Evolutionary conservation across 2,888 invertebrate species (phyloP).

Genomic region (Drosophila mettleri): DNA sequence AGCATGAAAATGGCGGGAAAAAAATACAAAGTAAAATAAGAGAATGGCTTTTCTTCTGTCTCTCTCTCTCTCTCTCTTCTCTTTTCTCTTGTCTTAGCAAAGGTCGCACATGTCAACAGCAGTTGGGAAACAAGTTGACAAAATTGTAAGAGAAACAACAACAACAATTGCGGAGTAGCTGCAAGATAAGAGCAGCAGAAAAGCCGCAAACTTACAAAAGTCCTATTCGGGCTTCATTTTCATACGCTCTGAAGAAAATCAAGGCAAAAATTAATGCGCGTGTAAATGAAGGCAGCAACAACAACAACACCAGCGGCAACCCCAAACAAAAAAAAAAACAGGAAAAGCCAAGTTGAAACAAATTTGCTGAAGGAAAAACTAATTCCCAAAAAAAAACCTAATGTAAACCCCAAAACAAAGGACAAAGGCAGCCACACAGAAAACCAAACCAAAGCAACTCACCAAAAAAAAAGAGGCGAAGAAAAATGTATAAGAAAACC

Average conservation of each 20-base stretch:
- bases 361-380: slow-evolving; percentile 49
- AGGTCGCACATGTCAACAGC: slow-evolving; percentile 62
- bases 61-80: not conserved
- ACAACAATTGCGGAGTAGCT: slow-evolving; percentile 10
- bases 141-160: not conserved
- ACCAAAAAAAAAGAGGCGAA: slow-evolving; percentile 11
- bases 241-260: slow-evolving; percentile 32
- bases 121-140: slow-evolving; percentile 27
- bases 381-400: slow-evolving; percentile 32
- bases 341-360: slow-evolving; percentile 47
- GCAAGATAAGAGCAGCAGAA: slow-evolving; percentile 27
- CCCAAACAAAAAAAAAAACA: too few relatives aligned
- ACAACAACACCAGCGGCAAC: not conserved
- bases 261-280: slow-evolving; percentile 66
- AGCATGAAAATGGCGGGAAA: slow-evolving; percentile 53
- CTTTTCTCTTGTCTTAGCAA: slow-evolving; percentile 1
- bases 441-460: slow-evolving; percentile 37
- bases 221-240: slow-evolving; percentile 36
- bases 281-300: slow-evolving; percentile 51
- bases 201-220: slow-evolving; percentile 50
- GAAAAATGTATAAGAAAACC: slow-evolving; percentile 1
- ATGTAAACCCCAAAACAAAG: slow-evolving; percentile 33
- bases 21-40: not conserved
- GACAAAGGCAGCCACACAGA: slow-evolving; percentile 32
- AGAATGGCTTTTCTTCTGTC: not conserved